A percentile compares a stretch with the other conserved stretches of the same genome.
Evolutionary conservation across 2,113 vertebrate genomes (phyloP).

Genomic region (Anhinga rufa): DNA sequence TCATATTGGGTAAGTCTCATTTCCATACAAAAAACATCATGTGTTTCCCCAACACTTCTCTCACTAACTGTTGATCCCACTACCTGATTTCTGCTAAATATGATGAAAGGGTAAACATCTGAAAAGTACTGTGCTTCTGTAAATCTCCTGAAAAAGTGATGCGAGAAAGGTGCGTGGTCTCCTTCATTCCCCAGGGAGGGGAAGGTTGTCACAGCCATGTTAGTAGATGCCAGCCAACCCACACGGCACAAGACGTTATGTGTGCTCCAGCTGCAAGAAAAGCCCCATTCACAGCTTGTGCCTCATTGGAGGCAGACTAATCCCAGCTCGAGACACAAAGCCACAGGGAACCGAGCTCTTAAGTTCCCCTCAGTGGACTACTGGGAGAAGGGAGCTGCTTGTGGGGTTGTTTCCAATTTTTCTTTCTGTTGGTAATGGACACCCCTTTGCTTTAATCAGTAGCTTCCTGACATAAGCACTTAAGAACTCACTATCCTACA

Average conservation of each 20-base stretch:
- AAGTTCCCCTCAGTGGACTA: neutral
- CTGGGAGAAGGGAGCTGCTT: neutral
- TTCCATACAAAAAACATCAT: neutral
- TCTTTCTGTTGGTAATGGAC: neutral
- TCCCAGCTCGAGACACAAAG: neutral
- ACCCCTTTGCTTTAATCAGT: neutral
- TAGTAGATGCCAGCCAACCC: neutral
- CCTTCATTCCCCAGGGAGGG: neutral
- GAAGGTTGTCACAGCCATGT: neutral
- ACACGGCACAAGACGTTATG: neutral
- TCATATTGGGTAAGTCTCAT: neutral
- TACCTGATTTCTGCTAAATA: neutral
- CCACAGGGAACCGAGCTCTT: neutral
- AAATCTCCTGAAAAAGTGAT: neutral
- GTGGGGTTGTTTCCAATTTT: neutral
- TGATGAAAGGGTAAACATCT: neutral
- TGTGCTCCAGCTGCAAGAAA: neutral
- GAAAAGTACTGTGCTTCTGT: neutral
- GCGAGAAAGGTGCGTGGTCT: rapidly evolving
- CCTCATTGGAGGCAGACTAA: neutral
- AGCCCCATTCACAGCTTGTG: neutral
- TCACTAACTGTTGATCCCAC: neutral
- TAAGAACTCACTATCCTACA: neutral
- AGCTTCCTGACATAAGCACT: neutral
- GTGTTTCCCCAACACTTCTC: neutral